A percentile compares a stretch with the other conserved stretches of the same genome.
Conservation (phyloP, 2,888 invertebrate species). For the Quadriops clusia region DNA sequence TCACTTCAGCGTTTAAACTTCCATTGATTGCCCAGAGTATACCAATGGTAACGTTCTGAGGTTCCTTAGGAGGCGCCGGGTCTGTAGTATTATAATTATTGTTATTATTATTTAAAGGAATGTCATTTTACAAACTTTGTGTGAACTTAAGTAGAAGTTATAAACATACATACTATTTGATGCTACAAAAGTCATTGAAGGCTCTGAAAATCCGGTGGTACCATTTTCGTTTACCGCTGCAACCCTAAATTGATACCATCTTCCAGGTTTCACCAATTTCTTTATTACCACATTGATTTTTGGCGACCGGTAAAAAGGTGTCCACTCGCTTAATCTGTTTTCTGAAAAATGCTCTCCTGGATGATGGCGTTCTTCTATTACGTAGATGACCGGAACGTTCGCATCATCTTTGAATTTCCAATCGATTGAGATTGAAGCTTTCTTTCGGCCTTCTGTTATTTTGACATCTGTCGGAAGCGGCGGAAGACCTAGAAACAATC, state of each 20-base stretch:
- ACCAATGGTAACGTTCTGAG: constrained; percentile 47
- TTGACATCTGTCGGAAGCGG: constrained; percentile 49
- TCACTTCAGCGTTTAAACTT: constrained; percentile 46
- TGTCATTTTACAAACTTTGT: neutral
- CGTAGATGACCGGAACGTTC: constrained; percentile 36
- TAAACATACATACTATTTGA: constrained; percentile 34
- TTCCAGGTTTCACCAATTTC: constrained; percentile 50
- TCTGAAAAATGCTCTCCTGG: constrained; percentile 54
- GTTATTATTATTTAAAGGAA: constrained; percentile 4
- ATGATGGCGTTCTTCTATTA: constrained; percentile 60
- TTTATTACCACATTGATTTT: constrained; percentile 44
- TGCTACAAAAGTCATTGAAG: constrained; percentile 47
- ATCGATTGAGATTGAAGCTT: constrained; percentile 37
- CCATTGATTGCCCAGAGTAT: constrained; percentile 36
- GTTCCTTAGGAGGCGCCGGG: constrained; percentile 50
- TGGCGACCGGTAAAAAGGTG: constrained; percentile 40
- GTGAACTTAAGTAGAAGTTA: neutral
- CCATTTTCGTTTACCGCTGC: constrained; percentile 62
- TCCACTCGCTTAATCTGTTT: constrained; percentile 54
- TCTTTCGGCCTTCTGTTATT: constrained; percentile 43
- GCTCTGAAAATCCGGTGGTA: constrained; percentile 56
- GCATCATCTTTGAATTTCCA: constrained; percentile 29
- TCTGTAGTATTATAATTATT: constrained; percentile 26
- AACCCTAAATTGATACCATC: constrained; percentile 70
- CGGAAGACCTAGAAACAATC: constrained; percentile 47